phyloP scores from a whole-genome alignment of 2,797 vertebrate genomes.

The Sebastes taczanowskii region DNA sequence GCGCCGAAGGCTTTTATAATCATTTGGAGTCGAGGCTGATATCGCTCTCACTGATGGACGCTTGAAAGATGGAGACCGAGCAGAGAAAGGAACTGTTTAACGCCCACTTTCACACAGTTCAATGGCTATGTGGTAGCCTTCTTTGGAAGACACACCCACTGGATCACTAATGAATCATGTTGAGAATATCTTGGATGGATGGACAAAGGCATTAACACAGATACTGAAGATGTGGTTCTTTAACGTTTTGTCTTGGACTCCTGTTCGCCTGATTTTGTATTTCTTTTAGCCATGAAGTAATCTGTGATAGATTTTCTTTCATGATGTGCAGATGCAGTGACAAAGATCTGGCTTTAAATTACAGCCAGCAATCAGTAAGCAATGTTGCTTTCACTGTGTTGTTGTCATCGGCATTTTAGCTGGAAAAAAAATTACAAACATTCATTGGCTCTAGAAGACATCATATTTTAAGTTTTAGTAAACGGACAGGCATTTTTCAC shows the following conservation, averaged over 20 bases:
- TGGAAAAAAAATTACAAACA: neutral
- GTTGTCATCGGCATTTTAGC: neutral
- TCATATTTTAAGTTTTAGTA: neutral
- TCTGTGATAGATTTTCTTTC: neutral
- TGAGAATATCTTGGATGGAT: neutral
- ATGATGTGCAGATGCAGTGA: conserved; percentile 18
- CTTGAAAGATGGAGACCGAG: neutral
- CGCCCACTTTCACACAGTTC: neutral
- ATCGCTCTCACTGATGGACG: neutral
- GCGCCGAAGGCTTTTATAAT: neutral
- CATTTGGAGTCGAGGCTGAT: neutral
- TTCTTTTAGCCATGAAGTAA: neutral
- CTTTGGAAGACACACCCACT: neutral
- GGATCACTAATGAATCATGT: neutral
- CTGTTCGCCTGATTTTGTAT: neutral
- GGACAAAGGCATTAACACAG: neutral
- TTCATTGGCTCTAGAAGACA: neutral
- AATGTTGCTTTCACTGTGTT: neutral
- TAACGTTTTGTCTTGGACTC: conserved; percentile 3
- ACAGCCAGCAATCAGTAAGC: conserved; percentile 1
- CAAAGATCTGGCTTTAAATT: conserved; percentile 1
- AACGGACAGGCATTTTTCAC: neutral
- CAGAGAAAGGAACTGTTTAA: neutral
- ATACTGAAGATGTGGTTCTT: neutral
- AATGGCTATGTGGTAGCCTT: neutral